Evolutionary conservation across 2,888 invertebrate species (phyloP).

Genomic region (Tineola bisselliella): DNA sequence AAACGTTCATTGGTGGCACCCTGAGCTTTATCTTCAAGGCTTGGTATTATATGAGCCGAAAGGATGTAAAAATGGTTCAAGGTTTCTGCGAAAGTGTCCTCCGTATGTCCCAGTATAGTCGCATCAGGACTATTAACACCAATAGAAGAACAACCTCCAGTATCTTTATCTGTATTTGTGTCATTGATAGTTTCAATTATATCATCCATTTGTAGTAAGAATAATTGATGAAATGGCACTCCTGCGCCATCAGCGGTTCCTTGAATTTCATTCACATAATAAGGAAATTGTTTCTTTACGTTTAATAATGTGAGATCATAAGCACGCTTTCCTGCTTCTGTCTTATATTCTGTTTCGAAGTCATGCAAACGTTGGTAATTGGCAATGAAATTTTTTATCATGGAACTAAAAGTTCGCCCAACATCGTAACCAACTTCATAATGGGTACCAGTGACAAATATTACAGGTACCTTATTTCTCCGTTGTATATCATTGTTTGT

Average conservation of each 20-base stretch:
- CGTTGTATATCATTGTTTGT: conserved; percentile 23
- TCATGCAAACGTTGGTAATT: conserved; percentile 70
- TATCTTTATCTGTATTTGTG: conserved; percentile 57
- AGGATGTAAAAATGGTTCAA: conserved; percentile 86
- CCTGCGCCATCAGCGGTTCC: conserved; percentile 86
- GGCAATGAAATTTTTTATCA: conserved; percentile 78
- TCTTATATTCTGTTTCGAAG: conserved; percentile 77
- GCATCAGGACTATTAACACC: conserved; percentile 74
- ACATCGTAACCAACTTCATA: conserved; percentile 89
- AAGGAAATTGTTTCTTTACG: conserved; percentile 77
- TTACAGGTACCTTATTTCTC: conserved; percentile 71
- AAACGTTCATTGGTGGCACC: conserved; percentile 74
- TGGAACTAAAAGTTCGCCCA: conserved; percentile 79
- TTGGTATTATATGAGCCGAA: conserved; percentile 78
- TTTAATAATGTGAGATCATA: conserved; percentile 79
- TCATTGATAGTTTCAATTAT: conserved; percentile 72
- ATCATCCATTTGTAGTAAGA: conserved; percentile 86
- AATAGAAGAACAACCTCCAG: conserved; percentile 82
- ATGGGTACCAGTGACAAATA: conserved; percentile 81
- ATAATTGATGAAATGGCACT: conserved; percentile 85
- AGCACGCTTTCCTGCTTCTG: conserved; percentile 72
- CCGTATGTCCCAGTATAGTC: conserved; percentile 82
- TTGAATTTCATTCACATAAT: conserved; percentile 83
- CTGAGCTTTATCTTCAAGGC: conserved; percentile 73
- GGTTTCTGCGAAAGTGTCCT: conserved; percentile 81